These are phyloP conservation scores for Rapana venosa DNA, from an alignment of 2,888 invertebrate species.

Conservation along the genomic window DNA sequence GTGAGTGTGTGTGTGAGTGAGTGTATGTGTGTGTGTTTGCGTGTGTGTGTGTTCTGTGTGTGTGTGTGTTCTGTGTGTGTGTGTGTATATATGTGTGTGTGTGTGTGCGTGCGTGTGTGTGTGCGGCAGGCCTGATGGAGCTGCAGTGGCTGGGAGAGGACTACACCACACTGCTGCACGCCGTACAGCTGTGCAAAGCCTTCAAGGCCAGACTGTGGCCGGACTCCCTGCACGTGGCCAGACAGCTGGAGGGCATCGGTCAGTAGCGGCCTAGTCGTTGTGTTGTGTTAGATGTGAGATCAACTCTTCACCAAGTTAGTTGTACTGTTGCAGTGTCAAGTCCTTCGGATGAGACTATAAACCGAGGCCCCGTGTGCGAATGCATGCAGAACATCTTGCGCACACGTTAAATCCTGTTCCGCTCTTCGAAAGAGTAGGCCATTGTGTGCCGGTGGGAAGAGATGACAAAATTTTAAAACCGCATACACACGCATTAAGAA, in stretches of 20 bases:
- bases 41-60: neutral
- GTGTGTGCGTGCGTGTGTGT: neutral
- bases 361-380: too few relatives aligned
- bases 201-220: slow-evolving; percentile 86
- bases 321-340: too few relatives aligned
- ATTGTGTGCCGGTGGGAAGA: too few relatives aligned
- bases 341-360: too few relatives aligned
- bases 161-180: slow-evolving; percentile 81
- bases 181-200: slow-evolving; percentile 85
- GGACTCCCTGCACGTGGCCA: slow-evolving; percentile 84
- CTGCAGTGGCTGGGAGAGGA: slow-evolving; percentile 79
- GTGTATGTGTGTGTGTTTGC: neutral
- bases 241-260: slow-evolving; percentile 85
- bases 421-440: too few relatives aligned
- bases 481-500: too few relatives aligned
- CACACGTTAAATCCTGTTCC: too few relatives aligned
- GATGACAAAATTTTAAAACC: too few relatives aligned
- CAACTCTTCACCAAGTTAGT: too few relatives aligned
- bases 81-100: neutral
- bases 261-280: slow-evolving; percentile 10
- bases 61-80: too few relatives aligned
- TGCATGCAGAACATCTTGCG: too few relatives aligned
- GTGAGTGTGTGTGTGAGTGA: neutral
- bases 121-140: slow-evolving; percentile 75
- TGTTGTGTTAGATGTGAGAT: too few relatives aligned